Evolutionary conservation across 1,140 invertebrate species (phyloP).

Genomic region (Vanessa atalanta): DNA sequence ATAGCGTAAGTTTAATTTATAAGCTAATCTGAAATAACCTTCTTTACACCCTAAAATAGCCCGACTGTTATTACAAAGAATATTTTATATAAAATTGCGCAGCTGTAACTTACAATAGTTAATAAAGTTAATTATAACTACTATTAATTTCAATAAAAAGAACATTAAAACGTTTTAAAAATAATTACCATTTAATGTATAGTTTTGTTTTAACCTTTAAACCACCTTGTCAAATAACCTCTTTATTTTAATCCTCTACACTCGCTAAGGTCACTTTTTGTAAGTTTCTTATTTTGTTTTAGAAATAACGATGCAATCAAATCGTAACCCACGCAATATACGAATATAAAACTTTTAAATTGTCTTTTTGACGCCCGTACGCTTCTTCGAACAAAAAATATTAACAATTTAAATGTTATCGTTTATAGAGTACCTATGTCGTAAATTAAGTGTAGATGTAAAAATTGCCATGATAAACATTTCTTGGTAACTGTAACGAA

Average conservation of each 20-base stretch:
- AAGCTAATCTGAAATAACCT: too few relatives aligned
- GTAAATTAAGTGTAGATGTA: background rate
- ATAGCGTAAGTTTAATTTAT: too few relatives aligned
- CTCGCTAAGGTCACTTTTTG: constrained; percentile 39
- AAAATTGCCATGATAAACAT: background rate
- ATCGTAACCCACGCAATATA: constrained; percentile 32
- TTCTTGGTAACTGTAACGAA: background rate
- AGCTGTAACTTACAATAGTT: too few relatives aligned
- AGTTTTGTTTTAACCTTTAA: background rate
- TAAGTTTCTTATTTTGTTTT: constrained; percentile 37
- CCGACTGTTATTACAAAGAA: too few relatives aligned
- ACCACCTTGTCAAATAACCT: constrained; percentile 5
- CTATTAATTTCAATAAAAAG: too few relatives aligned
- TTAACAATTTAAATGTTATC: constrained; percentile 10
- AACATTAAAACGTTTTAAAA: too few relatives aligned
- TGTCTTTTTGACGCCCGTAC: constrained; percentile 31
- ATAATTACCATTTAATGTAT: too few relatives aligned
- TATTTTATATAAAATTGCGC: too few relatives aligned
- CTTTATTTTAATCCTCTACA: constrained; percentile 28
- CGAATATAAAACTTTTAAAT: constrained; percentile 37
- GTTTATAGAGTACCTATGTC: too few relatives aligned
- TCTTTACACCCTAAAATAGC: too few relatives aligned
- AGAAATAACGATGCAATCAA: constrained; percentile 41
- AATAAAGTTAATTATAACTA: too few relatives aligned
- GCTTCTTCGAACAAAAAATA: constrained; percentile 13